Conservation (phyloP, 2,113 vertebrate genomes). For the Phrynosoma blainvillii region DNA sequence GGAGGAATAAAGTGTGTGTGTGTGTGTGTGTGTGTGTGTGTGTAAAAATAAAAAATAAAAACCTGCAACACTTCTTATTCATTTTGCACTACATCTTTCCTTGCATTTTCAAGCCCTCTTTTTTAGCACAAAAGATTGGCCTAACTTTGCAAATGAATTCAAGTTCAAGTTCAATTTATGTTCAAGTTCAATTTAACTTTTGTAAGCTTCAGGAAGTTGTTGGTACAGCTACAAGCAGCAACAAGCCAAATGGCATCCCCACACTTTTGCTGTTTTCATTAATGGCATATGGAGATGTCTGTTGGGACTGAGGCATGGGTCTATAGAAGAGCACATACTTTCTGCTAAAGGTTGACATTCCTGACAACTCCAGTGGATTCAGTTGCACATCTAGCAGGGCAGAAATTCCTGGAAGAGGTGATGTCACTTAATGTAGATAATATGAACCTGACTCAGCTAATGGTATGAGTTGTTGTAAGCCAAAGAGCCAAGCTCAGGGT, state of each 20-base stretch:
- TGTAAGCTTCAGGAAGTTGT: not conserved
- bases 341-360: not conserved
- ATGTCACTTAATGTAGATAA: not conserved
- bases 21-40: not conserved
- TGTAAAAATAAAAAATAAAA: rapidly evolving
- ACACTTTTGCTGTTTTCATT: not conserved
- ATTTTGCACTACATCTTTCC: not conserved
- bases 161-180: too few species aligned
- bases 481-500: too few species aligned
- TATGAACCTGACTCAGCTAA: not conserved
- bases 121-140: not conserved
- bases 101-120: not conserved
- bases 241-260: not conserved
- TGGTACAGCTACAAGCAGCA: not conserved
- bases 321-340: not conserved
- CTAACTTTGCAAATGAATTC: not conserved
- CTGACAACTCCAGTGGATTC: not conserved
- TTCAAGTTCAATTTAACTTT: too few species aligned
- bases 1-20: not conserved
- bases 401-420: too few species aligned
- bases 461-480: not conserved
- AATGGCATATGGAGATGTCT: not conserved
- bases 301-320: not conserved
- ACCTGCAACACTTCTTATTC: not conserved
- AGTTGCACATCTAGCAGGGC: not conserved